Evolutionary conservation across 2,113 vertebrate genomes (phyloP).

Genomic region (Platycercus adscitus): DNA sequence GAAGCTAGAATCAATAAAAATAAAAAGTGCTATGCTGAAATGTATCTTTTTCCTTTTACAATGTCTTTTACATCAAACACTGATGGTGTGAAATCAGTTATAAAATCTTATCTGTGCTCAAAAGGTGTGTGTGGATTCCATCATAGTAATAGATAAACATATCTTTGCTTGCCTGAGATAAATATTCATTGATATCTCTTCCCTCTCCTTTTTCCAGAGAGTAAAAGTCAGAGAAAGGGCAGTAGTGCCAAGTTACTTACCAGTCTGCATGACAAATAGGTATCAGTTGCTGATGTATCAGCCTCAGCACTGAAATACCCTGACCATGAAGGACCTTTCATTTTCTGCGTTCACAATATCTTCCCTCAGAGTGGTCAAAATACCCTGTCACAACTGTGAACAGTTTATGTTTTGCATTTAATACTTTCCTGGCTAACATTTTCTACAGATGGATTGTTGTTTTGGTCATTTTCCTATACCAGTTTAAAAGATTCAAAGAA

Average conservation of each 20-base stretch:
- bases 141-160: not conserved
- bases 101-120: not conserved
- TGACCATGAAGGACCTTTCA: slow-evolving; percentile 7
- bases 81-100: not conserved
- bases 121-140: not conserved
- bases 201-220: slow-evolving; percentile 10
- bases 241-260: slow-evolving; percentile 45
- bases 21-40: not conserved
- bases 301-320: not conserved
- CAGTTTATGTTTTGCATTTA: not conserved
- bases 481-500: not conserved
- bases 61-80: not conserved
- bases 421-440: not conserved
- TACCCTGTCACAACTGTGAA: not conserved
- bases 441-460: not conserved
- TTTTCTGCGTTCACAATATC: not conserved
- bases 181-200: slow-evolving; percentile 44
- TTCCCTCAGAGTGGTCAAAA: not conserved
- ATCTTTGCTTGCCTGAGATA: slow-evolving; percentile 1
- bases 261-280: not conserved
- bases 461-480: not conserved
- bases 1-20: not conserved
- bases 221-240: slow-evolving; percentile 60
- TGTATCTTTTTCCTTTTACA: not conserved
- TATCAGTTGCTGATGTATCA: slow-evolving; percentile 47